Conservation (phyloP, 1,140 invertebrate species). For the Ditylenchus dipsaci region DNA sequence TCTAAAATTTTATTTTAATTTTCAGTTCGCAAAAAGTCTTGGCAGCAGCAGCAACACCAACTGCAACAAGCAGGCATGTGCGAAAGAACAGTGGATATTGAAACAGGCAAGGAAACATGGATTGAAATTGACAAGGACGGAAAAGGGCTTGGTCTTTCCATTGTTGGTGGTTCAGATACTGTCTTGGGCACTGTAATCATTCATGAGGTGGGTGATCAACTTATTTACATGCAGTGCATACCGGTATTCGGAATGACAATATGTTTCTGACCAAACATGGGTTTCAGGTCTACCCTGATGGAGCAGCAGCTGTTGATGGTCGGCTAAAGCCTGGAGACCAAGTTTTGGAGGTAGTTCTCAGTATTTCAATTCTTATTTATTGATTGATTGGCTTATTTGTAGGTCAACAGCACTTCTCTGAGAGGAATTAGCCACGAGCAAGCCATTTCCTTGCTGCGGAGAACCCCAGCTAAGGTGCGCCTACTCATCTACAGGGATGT, state of each 20-base stretch:
- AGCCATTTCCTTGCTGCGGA: slow-evolving; percentile 69
- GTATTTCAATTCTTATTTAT: background rate
- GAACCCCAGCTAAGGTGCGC: slow-evolving; percentile 71
- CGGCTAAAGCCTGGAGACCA: slow-evolving; percentile 85
- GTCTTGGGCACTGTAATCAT: slow-evolving; percentile 57
- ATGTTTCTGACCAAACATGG: background rate
- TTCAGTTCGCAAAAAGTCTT: slow-evolving; percentile 54
- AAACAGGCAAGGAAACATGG: slow-evolving; percentile 53
- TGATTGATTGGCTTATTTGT: background rate
- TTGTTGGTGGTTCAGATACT: slow-evolving; percentile 57
- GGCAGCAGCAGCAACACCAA: slow-evolving; percentile 50
- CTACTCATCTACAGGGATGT: slow-evolving; percentile 80
- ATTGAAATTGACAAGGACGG: slow-evolving; percentile 57
- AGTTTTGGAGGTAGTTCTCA: slow-evolving; percentile 66
- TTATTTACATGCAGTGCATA: too few species aligned
- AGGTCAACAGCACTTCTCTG: slow-evolving; percentile 70
- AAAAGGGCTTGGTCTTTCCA: slow-evolving; percentile 52
- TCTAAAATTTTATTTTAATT: background rate
- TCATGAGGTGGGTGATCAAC: slow-evolving; percentile 44
- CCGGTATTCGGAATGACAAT: background rate
- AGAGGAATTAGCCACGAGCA: slow-evolving; percentile 67
- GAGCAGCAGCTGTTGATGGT: slow-evolving; percentile 79
- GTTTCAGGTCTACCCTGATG: slow-evolving; percentile 45
- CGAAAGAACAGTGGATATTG: slow-evolving; percentile 31
- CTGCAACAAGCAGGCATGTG: slow-evolving; percentile 29